Evolutionary conservation across 2,797 vertebrate genomes (phyloP), one percentile per base, ranked within the genome.

Genomic region (Pygocentrus nattereri): DNA sequence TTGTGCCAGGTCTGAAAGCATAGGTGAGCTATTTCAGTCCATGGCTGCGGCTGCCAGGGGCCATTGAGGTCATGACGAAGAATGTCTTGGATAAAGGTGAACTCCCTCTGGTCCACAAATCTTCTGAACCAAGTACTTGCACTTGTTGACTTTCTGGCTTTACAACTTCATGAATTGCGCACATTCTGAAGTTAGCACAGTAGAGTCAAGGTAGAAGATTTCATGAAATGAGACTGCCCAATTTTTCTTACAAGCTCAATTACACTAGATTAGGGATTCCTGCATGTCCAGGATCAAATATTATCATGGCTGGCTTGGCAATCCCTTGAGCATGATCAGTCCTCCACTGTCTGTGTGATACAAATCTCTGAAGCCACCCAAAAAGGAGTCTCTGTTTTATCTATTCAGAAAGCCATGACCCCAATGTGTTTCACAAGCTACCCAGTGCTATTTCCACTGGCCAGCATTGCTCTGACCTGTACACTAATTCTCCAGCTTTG

Each of bases 281-380:
- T 34, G 38, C 59, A 65, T 58, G 52, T 78, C 74, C 65, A 34
- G 19, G 6, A 67, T 83, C 56, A 74, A 68, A 67, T 47, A 30
- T 50, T 73, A 68, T 78, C 75, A 31, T 80, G 59, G 80, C 84
- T 82, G 44, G 27, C 27, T 80, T 75, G 70, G 78, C 80, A 68
- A 65, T 38, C 50, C 23, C 30, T 74, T 78, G 8, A 56, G 44
- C 78, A 69, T 58, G 74, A 70, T 83, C 67, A 85, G 49, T 74
- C 68, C 56, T 59, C 72, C 25, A 62, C 25, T 83, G 80, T 75
- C 49, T 58, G 38, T 61, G 31, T 81, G 64, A 78, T 74, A 81
- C 85, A 74, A 62, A 79, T 72, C 65, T 19, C 21, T 69, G 31
- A 76, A 78, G 47, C 74, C 50, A 75, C 64, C 74, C 58, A 64